Evolutionary conservation across 2,797 vertebrate genomes (phyloP), one percentile per base, ranked within the genome.

Genomic region (Xenopus petersii): DNA sequence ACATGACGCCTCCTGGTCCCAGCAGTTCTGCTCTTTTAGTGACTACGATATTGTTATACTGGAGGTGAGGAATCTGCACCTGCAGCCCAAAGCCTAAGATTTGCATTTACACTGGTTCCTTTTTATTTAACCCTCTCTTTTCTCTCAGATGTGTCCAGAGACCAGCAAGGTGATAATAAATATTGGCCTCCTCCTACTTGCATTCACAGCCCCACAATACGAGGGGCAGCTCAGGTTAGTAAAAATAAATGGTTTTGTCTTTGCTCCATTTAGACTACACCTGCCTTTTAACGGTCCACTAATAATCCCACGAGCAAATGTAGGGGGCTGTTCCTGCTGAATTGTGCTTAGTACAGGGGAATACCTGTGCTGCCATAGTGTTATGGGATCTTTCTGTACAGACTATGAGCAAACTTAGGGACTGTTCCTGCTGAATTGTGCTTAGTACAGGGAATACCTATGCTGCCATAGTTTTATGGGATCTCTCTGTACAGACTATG

Each of bases 21-120:
- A 88, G 4, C 94, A 95, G 83, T 98, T 97, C 90, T 98, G 95
- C 85, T 98, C 96, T 82, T 97, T 98, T 85, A 98, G 94, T 0
- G 96, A 98, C 87, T 98, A 98, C 1, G 96, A 98, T 70, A 95
- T 98, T 1, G 95, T 98, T 73, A 98, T 98, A 77, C 87, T 98
- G 5, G 96, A 98, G 93, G 96, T 98, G 49, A 80, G 81, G n/a
- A 30, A 30, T 30, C 13, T 0, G 24, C 17, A 4, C 60, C 8
- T 63, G 0, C 36, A 6, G 36, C 36, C 3, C 1, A 6, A 12
- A 12, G 1, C 4, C 11, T 51, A 12, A 10, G 21, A 21, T 21
- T 21, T 21, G 21, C 49, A 12, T 48, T 56, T 6, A 1, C n/a
- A 56, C 26, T 11, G 47, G 2, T 26, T 13, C 64, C 30, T 16